phyloP scores from a whole-genome alignment of 2,797 vertebrate genomes.

The Hypotaenidia philippensis region DNA sequence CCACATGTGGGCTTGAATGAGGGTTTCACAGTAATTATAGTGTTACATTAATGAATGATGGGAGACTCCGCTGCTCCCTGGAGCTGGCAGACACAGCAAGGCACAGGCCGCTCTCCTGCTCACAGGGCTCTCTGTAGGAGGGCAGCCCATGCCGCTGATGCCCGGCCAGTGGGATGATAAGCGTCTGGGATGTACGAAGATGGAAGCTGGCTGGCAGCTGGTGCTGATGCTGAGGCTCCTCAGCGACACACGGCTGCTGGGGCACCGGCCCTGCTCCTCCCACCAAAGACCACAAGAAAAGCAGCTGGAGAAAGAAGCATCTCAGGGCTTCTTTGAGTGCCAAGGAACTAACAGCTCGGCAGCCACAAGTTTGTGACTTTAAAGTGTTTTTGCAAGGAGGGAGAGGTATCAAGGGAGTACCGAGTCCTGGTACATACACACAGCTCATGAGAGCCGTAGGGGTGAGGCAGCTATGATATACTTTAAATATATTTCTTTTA shows the following conservation, averaged over 20 bases:
- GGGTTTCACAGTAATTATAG: rapidly evolving
- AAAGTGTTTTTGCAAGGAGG: background rate
- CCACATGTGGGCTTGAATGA: background rate
- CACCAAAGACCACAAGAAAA: background rate
- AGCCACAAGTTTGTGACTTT: background rate
- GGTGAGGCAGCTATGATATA: background rate
- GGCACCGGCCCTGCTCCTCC: background rate
- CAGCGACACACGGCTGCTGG: constrained; percentile 69
- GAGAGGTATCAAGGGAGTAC: background rate
- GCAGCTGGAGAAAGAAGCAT: constrained; percentile 7
- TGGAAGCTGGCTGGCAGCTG: too few species aligned
- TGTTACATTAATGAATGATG: rapidly evolving
- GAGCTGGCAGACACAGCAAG: rapidly evolving
- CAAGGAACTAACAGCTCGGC: background rate
- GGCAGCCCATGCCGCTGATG: background rate
- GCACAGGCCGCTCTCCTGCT: background rate
- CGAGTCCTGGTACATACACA: background rate
- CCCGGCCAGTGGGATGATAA: constrained; percentile 20
- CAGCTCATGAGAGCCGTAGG: rapidly evolving
- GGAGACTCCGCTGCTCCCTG: background rate
- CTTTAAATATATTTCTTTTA: background rate
- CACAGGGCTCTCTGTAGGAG: background rate
- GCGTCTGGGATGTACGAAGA: constrained; percentile 82
- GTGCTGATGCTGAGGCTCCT: too few species aligned
- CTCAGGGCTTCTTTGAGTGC: background rate